Base-by-base conservation (phyloP, 2,888 invertebrate genomes). In the Atethmia centrago region DNA sequence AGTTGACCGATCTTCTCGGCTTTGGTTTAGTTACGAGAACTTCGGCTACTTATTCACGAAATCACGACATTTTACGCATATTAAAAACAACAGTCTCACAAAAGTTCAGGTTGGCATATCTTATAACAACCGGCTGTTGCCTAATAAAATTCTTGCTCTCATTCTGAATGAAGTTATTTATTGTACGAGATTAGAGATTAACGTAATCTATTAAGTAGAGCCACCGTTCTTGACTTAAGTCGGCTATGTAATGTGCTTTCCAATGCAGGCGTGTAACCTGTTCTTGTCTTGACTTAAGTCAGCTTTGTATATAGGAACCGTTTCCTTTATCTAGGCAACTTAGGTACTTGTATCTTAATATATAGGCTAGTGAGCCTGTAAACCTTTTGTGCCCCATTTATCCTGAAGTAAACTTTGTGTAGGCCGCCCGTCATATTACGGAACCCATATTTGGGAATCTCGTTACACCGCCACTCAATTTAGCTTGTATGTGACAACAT, bases 401-500 rank as follows among this genome's bases (percentile, higher is more conserved):
- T 74, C 42, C 61, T 73, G 45, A 56, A 80, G 76, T 74, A 71
- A 82, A 79, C 74, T 75, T 79, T 80, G 85, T 80, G 82, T 74
- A 68, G 75, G 70, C 71, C 55, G 58, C 63, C 63, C 75, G 71
- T 85, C 79, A 79, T 87, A 80, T 86, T 80, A 81, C 61, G 16
- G 45, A 58, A 47, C 69, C 78, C 78, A 77, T 81, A 86, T 86
- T 86, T 82, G 76, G 79, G 69, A 75, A 75, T 80, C 74, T 84
- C 71, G 85, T 86, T 86, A 82, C 71, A 58, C 61, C 53, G 79
- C 59, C 67, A 74, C 74, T 77, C 76, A 82, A 79, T 79, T 82
- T 79, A 51, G 76, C 61, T 77, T 77, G 67, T 76, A 76, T 83
- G 74, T 72, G 77, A 85, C 78, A 82, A 80, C 56, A 78, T 80